Conservation (phyloP, 2,888 invertebrate species). For the Acleris sparsana region DNA sequence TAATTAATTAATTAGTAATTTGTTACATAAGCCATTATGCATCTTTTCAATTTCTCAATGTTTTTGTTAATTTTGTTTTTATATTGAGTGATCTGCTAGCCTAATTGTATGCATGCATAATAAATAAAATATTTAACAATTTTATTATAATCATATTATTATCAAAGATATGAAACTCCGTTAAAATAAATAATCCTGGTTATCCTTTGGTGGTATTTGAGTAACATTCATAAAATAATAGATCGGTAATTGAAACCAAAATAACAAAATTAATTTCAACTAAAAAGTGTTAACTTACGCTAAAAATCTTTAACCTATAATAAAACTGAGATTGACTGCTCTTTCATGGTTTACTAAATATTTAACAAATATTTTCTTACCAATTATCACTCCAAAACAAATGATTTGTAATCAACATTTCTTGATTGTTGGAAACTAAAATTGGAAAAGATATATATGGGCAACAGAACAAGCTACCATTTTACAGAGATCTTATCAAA, state of each 20-base stretch:
- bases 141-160: too few relatives aligned
- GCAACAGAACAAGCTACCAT: too few relatives aligned
- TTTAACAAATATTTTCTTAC: background rate
- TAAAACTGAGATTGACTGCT: constrained; percentile 33
- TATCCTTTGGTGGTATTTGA: constrained; percentile 26
- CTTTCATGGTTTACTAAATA: constrained; percentile 12
- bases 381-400: constrained; percentile 1
- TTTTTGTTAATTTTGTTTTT: too few relatives aligned
- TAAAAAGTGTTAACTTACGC: constrained; percentile 46
- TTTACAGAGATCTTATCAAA: too few relatives aligned
- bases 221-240: constrained; percentile 6
- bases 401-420: background rate
- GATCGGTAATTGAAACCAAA: constrained; percentile 12
- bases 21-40: too few relatives aligned
- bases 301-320: constrained; percentile 44
- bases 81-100: too few relatives aligned
- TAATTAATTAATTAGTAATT: too few relatives aligned
- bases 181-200: constrained; percentile 20
- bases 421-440: too few relatives aligned
- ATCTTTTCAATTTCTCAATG: too few relatives aligned
- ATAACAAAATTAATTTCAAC: constrained; percentile 40
- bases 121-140: too few relatives aligned
- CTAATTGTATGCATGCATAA: too few relatives aligned
- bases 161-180: constrained; percentile 20
- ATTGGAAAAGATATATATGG: too few relatives aligned